Evolutionary conservation across 1,140 invertebrate genomes (phyloP).

Genomic region (Anthonomus grandis): DNA sequence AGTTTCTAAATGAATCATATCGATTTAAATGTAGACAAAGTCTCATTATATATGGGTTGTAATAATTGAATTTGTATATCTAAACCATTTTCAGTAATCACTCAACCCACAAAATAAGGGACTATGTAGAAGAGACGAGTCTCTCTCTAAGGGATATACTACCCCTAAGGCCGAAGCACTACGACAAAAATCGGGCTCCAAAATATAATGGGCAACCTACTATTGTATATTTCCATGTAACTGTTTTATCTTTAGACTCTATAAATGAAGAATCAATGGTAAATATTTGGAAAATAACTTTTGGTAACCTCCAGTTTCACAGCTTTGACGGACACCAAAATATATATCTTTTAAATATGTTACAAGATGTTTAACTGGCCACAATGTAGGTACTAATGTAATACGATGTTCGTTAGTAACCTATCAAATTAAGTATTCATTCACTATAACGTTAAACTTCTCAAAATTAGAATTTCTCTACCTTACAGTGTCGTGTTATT

Average conservation of each 20-base stretch:
- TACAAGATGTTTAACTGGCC: too few species aligned
- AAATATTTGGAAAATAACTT: conserved; percentile 40
- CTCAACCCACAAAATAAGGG: conserved; percentile 25
- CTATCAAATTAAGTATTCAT: too few species aligned
- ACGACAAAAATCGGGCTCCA: conserved; percentile 86
- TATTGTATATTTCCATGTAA: conserved; percentile 85
- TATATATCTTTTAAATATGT: not conserved
- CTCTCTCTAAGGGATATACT: conserved; percentile 77
- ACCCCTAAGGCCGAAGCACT: conserved; percentile 77
- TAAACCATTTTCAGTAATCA: conserved; percentile 15
- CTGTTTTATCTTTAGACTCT: conserved; percentile 81
- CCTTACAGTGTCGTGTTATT: too few species aligned
- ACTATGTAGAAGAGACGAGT: conserved; percentile 55
- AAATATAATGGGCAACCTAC: conserved; percentile 81
- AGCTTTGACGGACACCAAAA: not conserved
- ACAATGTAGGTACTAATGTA: too few species aligned
- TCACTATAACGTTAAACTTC: too few species aligned
- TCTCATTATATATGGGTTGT: not conserved
- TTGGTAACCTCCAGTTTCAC: conserved; percentile 1
- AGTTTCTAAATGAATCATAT: too few species aligned
- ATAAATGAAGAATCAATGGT: conserved; percentile 93
- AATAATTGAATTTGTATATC: not conserved
- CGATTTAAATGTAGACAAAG: not conserved
- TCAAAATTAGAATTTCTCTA: too few species aligned
- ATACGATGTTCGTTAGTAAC: too few species aligned